phyloP scores from a whole-genome alignment of 2,113 vertebrate genomes.

The Spheniscus mendiculus region DNA sequence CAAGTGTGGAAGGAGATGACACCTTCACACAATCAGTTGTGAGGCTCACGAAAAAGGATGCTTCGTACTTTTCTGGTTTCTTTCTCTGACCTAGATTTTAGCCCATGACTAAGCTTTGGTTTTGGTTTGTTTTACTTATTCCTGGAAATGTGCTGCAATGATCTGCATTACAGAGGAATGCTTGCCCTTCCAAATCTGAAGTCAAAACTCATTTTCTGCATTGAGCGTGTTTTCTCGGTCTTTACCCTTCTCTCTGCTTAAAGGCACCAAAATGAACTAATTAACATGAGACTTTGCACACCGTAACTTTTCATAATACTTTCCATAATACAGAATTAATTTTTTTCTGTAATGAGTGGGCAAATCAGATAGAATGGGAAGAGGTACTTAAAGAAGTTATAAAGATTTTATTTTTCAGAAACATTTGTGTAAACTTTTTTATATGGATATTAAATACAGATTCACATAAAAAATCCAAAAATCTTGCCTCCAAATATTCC shows the following conservation, averaged over 20 bases:
- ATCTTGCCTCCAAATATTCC: neutral
- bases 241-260: neutral
- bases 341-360: neutral
- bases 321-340: neutral
- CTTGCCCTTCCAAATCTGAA: constrained; percentile 31
- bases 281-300: neutral
- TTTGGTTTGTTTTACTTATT: constrained; percentile 38
- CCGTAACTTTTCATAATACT: neutral
- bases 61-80: neutral
- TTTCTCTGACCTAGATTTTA: constrained; percentile 37
- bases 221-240: neutral
- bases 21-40: neutral
- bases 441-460: neutral
- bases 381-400: neutral
- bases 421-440: neutral
- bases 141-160: neutral
- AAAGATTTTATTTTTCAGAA: neutral
- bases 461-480: neutral
- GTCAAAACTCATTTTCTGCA: neutral
- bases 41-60: neutral
- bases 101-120: too few species aligned
- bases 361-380: neutral
- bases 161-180: neutral
- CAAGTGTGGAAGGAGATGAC: neutral
- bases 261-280: neutral